Evolutionary conservation across 2,113 vertebrate genomes (phyloP), one percentile per base, ranked within the genome.

Genomic region (Aptenodytes patagonicus): DNA sequence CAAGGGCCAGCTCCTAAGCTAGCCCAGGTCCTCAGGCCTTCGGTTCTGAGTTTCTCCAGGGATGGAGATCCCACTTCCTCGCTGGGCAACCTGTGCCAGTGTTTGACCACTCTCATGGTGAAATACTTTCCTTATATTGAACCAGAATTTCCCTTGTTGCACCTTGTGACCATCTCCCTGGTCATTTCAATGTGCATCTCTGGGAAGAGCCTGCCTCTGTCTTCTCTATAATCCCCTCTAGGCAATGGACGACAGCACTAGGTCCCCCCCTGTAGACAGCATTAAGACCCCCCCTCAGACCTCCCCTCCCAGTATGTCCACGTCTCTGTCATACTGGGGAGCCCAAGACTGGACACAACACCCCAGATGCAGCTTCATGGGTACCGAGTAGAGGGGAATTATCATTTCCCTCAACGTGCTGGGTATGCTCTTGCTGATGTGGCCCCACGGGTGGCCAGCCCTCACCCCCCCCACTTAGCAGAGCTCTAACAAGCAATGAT

Each of bases 191-290:
- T 7, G 51, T 42, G 58, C 11, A 6, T 8, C 46, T 77, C 40
- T 36, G 29, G 62, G 44, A 65, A 86, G 2, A 57, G 2, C 10
- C 19, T 71, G 52, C 5, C 18, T 71, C 31, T 55, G 6, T 61
- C 44, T 64, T 47, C 15, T 18, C 46, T 87, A 6, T 34, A 77
- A 64, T 52, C 13, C 14, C 20, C 17, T 65, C 65, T 44, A 52
- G 44, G 36, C 62, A 83, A 64, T 4, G 47, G 32, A 66, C 0
- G 8, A 13, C 15, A 44, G 17, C 34, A 58, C 19, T 31, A 70
- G 34, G 7, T 70, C 2, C 2, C 24, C 5, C 16, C 6, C 13
- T 1, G 3, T 0, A 62, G 34, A 28, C 13, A 54, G 18, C 51
- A 57, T 47, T 78, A 70, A 34, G 28, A 40, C 6, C 8, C 6